phyloP scores from a whole-genome alignment of 2,888 invertebrate genomes.

The Aspidiotus rigidus region DNA sequence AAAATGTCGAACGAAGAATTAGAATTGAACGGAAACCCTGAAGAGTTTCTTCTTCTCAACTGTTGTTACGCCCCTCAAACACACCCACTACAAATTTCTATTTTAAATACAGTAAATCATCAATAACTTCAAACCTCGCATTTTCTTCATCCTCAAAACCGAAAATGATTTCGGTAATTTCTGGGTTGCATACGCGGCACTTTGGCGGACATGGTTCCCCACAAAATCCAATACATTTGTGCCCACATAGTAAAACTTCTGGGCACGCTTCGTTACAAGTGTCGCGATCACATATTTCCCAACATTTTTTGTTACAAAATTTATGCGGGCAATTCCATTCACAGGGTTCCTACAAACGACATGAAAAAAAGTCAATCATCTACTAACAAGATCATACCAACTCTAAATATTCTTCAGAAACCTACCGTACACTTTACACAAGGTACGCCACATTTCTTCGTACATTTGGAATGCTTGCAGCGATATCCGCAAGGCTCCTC shows the following conservation, averaged over 20 bases:
- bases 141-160: constrained; percentile 49
- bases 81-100: no score
- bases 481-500: constrained; percentile 45
- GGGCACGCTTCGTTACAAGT: constrained; percentile 27
- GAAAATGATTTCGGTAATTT: constrained; percentile 45
- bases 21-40: no score
- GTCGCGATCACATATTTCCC: not conserved
- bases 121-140: constrained; percentile 40
- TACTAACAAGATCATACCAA: no score
- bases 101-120: no score
- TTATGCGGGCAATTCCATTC: not conserved
- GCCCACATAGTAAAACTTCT: constrained; percentile 32
- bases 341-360: not conserved
- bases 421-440: constrained; percentile 39
- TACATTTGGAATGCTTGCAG: constrained; percentile 51
- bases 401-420: no score
- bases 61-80: no score
- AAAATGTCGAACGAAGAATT: no score
- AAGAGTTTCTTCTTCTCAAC: no score
- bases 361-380: no score
- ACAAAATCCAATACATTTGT: constrained; percentile 37
- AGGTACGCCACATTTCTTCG: constrained; percentile 44
- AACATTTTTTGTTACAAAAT: not conserved
- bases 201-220: constrained; percentile 41
- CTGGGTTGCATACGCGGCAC: constrained; percentile 50